A percentile compares a stretch with the other conserved stretches of the same genome.
Evolutionary conservation across 2,113 vertebrate species (phyloP).

Genomic region (Paradisaea rubra): DNA sequence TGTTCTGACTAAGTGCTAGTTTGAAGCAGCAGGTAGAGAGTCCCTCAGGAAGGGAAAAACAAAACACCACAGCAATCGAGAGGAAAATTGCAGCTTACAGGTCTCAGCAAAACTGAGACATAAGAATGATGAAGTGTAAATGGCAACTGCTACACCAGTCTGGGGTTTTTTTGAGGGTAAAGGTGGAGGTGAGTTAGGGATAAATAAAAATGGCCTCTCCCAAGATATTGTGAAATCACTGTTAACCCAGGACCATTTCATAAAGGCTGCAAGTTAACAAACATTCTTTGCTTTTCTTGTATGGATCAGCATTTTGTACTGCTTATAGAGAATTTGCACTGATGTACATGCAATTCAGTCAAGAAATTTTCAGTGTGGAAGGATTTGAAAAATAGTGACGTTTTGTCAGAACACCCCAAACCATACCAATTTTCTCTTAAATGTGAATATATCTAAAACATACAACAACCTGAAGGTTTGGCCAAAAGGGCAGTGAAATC

Average conservation of each 20-base stretch:
- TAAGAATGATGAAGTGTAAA: not conserved
- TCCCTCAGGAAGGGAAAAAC: not conserved
- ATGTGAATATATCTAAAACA: not conserved
- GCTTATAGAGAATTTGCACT: not conserved
- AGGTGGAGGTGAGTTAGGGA: not conserved
- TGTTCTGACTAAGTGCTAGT: not conserved
- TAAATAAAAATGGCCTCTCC: not conserved
- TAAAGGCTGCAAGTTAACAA: not conserved
- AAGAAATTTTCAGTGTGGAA: not conserved
- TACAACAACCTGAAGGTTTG: not conserved
- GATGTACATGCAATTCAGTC: not conserved
- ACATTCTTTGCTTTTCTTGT: not conserved
- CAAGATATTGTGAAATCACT: not conserved
- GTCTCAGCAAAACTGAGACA: not conserved
- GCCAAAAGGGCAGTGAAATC: not conserved
- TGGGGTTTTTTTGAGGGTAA: not conserved
- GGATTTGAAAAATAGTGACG: not conserved
- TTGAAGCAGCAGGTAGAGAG: not conserved
- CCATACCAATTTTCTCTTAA: not conserved
- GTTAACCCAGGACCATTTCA: not conserved
- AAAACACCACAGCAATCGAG: not conserved
- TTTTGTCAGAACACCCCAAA: not conserved
- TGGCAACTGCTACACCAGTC: not conserved
- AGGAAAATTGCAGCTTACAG: not conserved
- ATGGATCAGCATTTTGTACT: not conserved